Evolutionary conservation across 1,140 invertebrate genomes (phyloP), one percentile per base, ranked within the genome.

Genomic region (Papilio aristodemus): DNA sequence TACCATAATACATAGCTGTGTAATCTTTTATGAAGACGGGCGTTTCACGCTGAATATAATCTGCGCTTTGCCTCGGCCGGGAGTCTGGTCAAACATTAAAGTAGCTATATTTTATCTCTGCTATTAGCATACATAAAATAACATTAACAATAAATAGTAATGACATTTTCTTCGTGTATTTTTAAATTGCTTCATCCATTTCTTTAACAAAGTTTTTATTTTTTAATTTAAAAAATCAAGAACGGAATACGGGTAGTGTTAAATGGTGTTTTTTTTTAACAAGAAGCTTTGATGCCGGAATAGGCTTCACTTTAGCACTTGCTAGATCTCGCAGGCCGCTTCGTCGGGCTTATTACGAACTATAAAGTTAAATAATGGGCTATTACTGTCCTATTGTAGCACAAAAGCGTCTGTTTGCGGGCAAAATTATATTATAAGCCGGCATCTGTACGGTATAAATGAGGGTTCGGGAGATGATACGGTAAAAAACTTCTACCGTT

Each of bases 351-450:
- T 64, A 64, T 64, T 64, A 64, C 62, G 22, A 64, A 64, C 62
- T 64, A 64, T 64, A 64, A 64, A 64, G 62, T 64, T 64, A 64
- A 64, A 46, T 64, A 64, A 64, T 64, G 62, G 62, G 38, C 62
- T 64, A 64, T 64, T 64, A 64, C 38, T 64, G 62, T 64, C 62
- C 62, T 43, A 64, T 27, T 64, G 62, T 64, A 64, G 62, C 62
- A 43, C 62, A 64, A 64, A 41, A 38, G 62, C 62, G 62, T 64
- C 62, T 64, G 62, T 64, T 64, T 64, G 62, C 62, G 62, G 62
- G 19, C 22, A n/a, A 64, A 64, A 64, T 64, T 64, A 43, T 64
- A 64, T 64, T 64, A 64, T 64, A 64, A 41, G n/a, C 62, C 39
- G 37, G 62, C 62, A 64, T 64, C 62, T 64, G 62, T 43, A 14